Conservation (phyloP, 53 echinoderm and acorn worm species). For the Astropecten irregularis region DNA sequence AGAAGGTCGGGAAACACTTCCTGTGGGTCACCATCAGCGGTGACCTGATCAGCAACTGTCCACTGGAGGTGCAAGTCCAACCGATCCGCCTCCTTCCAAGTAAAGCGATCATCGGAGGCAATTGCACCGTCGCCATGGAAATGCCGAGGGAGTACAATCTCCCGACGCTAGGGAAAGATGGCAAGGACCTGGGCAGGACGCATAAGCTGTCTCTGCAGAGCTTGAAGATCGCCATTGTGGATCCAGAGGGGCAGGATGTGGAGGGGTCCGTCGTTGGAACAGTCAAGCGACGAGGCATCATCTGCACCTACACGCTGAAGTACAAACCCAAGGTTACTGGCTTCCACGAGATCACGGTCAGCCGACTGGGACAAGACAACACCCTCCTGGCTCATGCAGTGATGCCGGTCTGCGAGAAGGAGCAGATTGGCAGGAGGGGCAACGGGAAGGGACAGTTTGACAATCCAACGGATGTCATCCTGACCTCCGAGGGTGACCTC, state of each 20-base stretch:
- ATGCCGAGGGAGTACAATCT: slow-evolving; percentile 78
- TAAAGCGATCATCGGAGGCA: slow-evolving; percentile 79
- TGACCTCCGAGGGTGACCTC: slow-evolving; percentile 72
- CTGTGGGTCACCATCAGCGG: slow-evolving; percentile 78
- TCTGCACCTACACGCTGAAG: slow-evolving; percentile 76
- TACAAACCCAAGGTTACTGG: slow-evolving; percentile 73
- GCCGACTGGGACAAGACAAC: slow-evolving; percentile 39
- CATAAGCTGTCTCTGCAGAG: slow-evolving; percentile 72
- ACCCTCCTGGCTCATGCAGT: slow-evolving; percentile 67
- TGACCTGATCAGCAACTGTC: slow-evolving; percentile 76
- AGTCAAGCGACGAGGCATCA: slow-evolving; percentile 56
- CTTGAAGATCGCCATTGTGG: slow-evolving; percentile 72
- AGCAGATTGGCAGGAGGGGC: slow-evolving; percentile 85
- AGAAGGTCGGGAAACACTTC: slow-evolving; percentile 72
- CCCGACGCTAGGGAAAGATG: slow-evolving; percentile 48
- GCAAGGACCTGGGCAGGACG: slow-evolving; percentile 49
- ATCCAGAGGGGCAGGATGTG: slow-evolving; percentile 65
- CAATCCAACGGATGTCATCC: slow-evolving; percentile 79
- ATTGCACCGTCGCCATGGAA: slow-evolving; percentile 78
- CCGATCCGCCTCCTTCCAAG: slow-evolving; percentile 75
- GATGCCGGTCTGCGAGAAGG: slow-evolving; percentile 76
- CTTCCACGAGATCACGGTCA: slow-evolving; percentile 76
- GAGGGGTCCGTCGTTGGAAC: slow-evolving; percentile 69
- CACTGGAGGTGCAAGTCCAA: slow-evolving; percentile 76
- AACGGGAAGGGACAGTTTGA: slow-evolving; percentile 69